Conservation (phyloP, 2,797 vertebrate species). For the Antennarius maculatus region DNA sequence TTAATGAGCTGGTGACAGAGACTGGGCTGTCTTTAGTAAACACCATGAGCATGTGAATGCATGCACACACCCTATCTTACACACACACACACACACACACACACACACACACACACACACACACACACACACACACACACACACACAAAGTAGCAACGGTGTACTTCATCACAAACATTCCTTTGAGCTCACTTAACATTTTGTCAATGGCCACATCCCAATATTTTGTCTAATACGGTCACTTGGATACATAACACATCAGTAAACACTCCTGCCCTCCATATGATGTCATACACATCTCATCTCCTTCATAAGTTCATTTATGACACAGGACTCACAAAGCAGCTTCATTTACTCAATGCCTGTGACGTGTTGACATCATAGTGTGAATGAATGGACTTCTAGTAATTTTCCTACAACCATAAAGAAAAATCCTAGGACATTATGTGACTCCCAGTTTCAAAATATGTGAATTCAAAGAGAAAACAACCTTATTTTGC, state of each 20-base stretch:
- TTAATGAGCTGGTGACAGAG: constrained; percentile 79
- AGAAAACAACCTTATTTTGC: too few species aligned
- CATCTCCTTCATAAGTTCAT: constrained; percentile 28
- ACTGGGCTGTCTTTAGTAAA: constrained; percentile 63
- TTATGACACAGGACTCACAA: constrained; percentile 31
- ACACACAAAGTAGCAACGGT: constrained; percentile 30
- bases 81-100: constrained; percentile 1
- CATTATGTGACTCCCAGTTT: too few species aligned
- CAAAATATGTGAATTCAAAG: too few species aligned
- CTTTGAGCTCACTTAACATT: constrained; percentile 49
- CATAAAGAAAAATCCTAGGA: constrained; percentile 30
- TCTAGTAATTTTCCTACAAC: constrained; percentile 58
- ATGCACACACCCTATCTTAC: neutral
- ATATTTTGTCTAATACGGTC: constrained; percentile 43
- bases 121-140: constrained; percentile 19
- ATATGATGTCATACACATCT: constrained; percentile 15
- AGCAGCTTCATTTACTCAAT: constrained; percentile 60
- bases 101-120: constrained; percentile 26
- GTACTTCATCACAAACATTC: constrained; percentile 52
- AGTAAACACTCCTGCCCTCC: constrained; percentile 18
- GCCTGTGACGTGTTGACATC: constrained; percentile 54
- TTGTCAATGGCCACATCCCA: constrained; percentile 38
- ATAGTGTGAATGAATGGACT: constrained; percentile 47
- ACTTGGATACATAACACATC: constrained; percentile 59
- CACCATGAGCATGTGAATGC: constrained; percentile 39